phyloP scores from a whole-genome alignment of 2,113 vertebrate genomes.

The Colistium nudipinnis region DNA sequence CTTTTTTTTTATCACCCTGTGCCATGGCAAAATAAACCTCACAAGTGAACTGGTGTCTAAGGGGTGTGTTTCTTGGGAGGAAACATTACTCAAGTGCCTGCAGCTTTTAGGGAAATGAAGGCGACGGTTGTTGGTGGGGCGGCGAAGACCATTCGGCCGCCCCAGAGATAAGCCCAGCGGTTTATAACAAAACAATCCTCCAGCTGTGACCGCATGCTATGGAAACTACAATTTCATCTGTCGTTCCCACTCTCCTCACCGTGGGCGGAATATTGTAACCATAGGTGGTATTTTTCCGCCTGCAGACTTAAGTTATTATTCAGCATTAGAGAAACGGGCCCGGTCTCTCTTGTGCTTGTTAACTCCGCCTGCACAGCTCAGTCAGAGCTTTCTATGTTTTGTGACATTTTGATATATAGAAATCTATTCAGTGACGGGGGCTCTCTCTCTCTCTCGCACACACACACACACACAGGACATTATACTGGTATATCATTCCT shows the following conservation, averaged over 20 bases:
- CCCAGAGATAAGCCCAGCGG: constrained; percentile 14
- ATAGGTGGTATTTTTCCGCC: not conserved
- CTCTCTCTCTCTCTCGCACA: no score
- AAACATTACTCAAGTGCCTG: not conserved
- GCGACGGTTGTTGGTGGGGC: not conserved
- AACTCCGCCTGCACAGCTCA: constrained; percentile 30
- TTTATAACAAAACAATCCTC: constrained; percentile 26
- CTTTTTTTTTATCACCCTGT: constrained; percentile 64
- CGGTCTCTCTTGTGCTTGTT: constrained; percentile 22
- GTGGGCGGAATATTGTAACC: not conserved
- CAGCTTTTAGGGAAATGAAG: not conserved
- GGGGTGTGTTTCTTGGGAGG: constrained; percentile 32
- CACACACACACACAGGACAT: constrained; percentile 54
- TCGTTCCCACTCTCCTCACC: not conserved
- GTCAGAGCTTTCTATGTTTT: constrained; percentile 19
- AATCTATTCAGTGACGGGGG: constrained; percentile 34
- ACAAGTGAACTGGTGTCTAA: constrained; percentile 37
- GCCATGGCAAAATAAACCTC: constrained; percentile 67
- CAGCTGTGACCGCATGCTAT: constrained; percentile 39
- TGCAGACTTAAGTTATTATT: constrained; percentile 35
- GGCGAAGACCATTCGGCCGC: constrained; percentile 17
- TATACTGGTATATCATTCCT: constrained; percentile 36
- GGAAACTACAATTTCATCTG: not conserved
- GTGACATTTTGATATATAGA: constrained; percentile 31
- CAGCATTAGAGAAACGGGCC: constrained; percentile 9